Conservation (phyloP, 2,113 vertebrate genomes). For the Myotis davidii region DNA sequence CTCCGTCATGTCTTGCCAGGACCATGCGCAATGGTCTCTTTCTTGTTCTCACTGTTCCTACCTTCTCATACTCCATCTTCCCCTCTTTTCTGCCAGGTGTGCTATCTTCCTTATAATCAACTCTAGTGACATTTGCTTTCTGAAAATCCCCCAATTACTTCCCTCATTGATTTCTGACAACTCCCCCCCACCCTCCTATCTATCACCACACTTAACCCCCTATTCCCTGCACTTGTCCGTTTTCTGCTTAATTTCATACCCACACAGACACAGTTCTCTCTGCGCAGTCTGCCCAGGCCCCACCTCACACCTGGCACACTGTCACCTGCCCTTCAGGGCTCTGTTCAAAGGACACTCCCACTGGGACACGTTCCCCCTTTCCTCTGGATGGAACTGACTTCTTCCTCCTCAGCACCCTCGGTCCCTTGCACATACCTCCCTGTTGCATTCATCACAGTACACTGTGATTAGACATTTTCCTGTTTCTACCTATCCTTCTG, state of each 20-base stretch:
- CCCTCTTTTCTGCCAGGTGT: neutral
- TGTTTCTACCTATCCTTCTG: neutral
- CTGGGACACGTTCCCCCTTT: neutral
- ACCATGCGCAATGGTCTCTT: neutral
- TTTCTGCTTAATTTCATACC: neutral
- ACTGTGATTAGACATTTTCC: neutral
- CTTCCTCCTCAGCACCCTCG: neutral
- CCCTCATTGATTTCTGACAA: neutral
- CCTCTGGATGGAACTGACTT: neutral
- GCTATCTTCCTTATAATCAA: neutral
- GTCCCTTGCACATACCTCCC: neutral
- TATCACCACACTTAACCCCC: neutral
- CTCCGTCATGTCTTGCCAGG: neutral
- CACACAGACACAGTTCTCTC: neutral
- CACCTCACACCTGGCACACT: neutral
- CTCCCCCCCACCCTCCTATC: accelerated
- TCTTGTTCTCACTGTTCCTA: neutral
- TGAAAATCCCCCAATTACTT: neutral
- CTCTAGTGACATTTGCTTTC: neutral
- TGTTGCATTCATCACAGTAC: neutral
- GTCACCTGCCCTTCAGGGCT: neutral
- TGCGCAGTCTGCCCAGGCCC: neutral
- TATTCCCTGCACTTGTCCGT: neutral
- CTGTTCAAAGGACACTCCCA: neutral
- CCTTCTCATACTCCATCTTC: neutral